Percentiles rank a stretch among this genome's conserved stretches.
Evolutionary conservation across 2,113 vertebrate species (phyloP).

Genomic region (Trematocara variabile): DNA sequence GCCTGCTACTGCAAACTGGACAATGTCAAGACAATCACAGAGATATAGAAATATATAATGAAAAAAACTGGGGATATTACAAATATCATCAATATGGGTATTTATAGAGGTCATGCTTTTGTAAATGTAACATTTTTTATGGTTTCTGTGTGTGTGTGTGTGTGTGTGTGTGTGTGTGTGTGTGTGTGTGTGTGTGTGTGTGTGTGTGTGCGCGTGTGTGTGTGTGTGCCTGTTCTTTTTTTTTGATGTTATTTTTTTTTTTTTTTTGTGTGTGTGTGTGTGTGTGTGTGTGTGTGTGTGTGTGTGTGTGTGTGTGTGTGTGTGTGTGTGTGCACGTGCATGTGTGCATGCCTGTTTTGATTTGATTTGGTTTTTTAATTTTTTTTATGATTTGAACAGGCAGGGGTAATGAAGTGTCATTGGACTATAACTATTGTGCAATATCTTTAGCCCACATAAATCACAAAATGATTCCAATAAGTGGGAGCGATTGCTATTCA

Average conservation of each 20-base stretch:
- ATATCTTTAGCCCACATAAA: not conserved
- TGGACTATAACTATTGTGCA: not conserved
- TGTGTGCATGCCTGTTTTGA: no score
- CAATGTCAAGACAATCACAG: not conserved
- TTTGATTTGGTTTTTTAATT: not conserved
- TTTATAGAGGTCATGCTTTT: not conserved
- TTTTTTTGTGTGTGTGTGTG: not conserved
- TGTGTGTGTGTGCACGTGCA: not conserved
- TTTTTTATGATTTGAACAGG: not conserved
- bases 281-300: not conserved
- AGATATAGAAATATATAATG: not conserved
- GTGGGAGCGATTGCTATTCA: not conserved
- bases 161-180: not conserved
- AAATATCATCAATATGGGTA: not conserved
- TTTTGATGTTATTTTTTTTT: no score
- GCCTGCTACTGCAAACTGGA: not conserved
- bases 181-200: not conserved
- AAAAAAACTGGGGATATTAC: not conserved
- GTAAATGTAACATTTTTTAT: not conserved
- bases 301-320: not conserved
- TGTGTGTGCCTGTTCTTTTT: no score
- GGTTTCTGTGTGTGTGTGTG: not conserved
- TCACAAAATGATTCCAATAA: not conserved
- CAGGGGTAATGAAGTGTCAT: not conserved
- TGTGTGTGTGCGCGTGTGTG: not conserved